Evolutionary conservation across 2,888 invertebrate species (phyloP).

Genomic region (Lydus trimaculatus): DNA sequence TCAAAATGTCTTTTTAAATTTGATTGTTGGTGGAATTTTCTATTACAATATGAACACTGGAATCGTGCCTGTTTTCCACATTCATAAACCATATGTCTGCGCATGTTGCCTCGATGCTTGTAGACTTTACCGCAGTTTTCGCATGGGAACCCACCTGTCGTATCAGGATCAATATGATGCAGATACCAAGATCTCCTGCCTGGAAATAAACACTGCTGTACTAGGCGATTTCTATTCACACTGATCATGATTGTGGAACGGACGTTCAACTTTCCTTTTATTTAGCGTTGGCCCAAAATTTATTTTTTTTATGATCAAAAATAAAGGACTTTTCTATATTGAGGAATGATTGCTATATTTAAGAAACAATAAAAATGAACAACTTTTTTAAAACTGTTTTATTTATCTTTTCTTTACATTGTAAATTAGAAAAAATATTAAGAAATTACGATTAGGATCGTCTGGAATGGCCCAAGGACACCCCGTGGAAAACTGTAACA

Average conservation of each 20-base stretch:
- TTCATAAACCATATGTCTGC: constrained; percentile 75
- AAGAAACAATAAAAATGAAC: background rate
- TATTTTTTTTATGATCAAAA: constrained; percentile 1
- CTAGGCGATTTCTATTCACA: constrained; percentile 45
- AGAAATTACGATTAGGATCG: background rate
- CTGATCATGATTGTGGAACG: constrained; percentile 30
- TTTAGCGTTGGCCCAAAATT: constrained; percentile 39
- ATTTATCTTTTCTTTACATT: constrained; percentile 4
- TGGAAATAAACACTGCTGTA: constrained; percentile 60
- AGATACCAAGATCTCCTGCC: constrained; percentile 53
- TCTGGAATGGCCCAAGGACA: constrained; percentile 5
- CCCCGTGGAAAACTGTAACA: background rate
- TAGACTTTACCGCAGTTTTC: constrained; percentile 82
- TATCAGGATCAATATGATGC: constrained; percentile 49
- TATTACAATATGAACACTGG: constrained; percentile 61
- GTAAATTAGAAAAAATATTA: background rate
- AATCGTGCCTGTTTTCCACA: constrained; percentile 59
- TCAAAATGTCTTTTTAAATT: constrained; percentile 60
- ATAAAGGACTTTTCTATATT: background rate
- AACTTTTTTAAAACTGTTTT: background rate
- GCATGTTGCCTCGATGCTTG: constrained; percentile 80
- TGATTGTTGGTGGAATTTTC: constrained; percentile 65
- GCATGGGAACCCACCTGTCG: constrained; percentile 61
- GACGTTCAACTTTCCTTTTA: constrained; percentile 14
- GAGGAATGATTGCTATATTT: background rate